These are phyloP conservation scores for Drosophila nikananu DNA, from an alignment of 1,140 invertebrate species.

Conservation along the genomic window DNA sequence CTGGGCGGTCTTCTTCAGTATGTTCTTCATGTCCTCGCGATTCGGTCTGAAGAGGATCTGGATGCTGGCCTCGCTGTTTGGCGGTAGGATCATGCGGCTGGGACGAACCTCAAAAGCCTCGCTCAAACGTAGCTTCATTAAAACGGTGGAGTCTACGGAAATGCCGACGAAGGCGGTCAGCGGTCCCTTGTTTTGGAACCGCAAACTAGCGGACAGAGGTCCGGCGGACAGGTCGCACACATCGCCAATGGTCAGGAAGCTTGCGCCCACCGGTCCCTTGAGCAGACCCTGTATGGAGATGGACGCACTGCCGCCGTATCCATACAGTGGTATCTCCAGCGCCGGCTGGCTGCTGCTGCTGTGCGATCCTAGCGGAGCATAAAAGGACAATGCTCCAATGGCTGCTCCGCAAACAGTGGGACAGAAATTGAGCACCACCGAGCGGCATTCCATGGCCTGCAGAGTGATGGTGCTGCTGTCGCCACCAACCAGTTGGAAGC, in stretches of 20 bases:
- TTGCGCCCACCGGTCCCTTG: constrained; percentile 74
- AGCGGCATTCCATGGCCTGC: constrained; percentile 79
- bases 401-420: constrained; percentile 79
- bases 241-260: constrained; percentile 79
- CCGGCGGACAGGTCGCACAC: constrained; percentile 64
- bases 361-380: constrained; percentile 57
- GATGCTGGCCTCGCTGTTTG: constrained; percentile 53
- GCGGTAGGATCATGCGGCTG: constrained; percentile 61
- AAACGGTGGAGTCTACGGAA: constrained; percentile 69
- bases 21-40: constrained; percentile 81
- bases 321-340: constrained; percentile 66
- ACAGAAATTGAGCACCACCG: constrained; percentile 76
- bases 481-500: constrained; percentile 71
- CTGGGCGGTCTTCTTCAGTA: constrained; percentile 67
- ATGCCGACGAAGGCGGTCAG: constrained; percentile 74
- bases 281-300: constrained; percentile 66
- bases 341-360: constrained; percentile 51
- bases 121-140: constrained; percentile 70
- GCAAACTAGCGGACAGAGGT: constrained; percentile 64
- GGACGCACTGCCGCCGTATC: constrained; percentile 77
- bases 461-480: constrained; percentile 63
- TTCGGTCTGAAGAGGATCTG: constrained; percentile 71
- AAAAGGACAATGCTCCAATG: constrained; percentile 70
- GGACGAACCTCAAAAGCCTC: constrained; percentile 73
- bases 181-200: constrained; percentile 79